These are phyloP conservation scores for Amblyjoppa proteus DNA, from an alignment of 2,888 invertebrate species.

Conservation along the genomic window DNA sequence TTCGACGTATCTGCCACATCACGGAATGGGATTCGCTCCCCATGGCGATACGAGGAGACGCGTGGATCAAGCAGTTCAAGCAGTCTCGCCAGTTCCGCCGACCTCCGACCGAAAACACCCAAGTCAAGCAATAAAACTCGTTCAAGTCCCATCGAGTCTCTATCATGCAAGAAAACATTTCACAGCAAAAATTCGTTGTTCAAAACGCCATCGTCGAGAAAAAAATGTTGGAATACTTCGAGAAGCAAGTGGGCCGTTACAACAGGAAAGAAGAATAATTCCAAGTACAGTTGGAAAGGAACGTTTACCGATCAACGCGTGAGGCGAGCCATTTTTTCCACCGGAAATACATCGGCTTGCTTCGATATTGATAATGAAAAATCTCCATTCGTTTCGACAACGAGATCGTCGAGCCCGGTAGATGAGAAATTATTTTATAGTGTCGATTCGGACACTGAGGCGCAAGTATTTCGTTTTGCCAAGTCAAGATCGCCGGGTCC, in stretches of 20 bases:
- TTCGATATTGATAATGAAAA: background rate
- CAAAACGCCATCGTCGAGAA: slow-evolving; percentile 41
- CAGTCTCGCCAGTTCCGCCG: slow-evolving; percentile 26
- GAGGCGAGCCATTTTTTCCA: slow-evolving; percentile 56
- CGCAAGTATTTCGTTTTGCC: slow-evolving; percentile 68
- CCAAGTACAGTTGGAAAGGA: slow-evolving; percentile 78
- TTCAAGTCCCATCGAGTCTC: slow-evolving; percentile 42
- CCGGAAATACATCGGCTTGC: slow-evolving; percentile 15
- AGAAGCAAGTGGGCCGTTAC: slow-evolving; percentile 59
- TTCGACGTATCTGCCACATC: slow-evolving; percentile 49
- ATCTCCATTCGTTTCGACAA: slow-evolving; percentile 42
- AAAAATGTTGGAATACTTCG: slow-evolving; percentile 45
- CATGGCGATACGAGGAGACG: slow-evolving; percentile 73
- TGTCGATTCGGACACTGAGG: slow-evolving; percentile 69
- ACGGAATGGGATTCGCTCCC: slow-evolving; percentile 67
- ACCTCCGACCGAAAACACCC: slow-evolving; percentile 35
- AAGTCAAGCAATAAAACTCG: slow-evolving; percentile 46
- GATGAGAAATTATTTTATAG: slow-evolving; percentile 65
- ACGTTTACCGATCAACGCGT: slow-evolving; percentile 71
- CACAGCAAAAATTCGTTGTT: slow-evolving; percentile 56
- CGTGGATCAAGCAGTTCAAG: slow-evolving; percentile 43
- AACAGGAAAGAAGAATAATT: slow-evolving; percentile 68
- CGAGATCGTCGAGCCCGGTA: slow-evolving; percentile 61
- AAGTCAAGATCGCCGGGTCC: slow-evolving; percentile 17
- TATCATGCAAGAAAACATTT: slow-evolving; percentile 55